Evolutionary conservation across 2,888 invertebrate species (phyloP), one percentile per base, ranked within the genome.

Genomic region (Physocephala rufipes): DNA sequence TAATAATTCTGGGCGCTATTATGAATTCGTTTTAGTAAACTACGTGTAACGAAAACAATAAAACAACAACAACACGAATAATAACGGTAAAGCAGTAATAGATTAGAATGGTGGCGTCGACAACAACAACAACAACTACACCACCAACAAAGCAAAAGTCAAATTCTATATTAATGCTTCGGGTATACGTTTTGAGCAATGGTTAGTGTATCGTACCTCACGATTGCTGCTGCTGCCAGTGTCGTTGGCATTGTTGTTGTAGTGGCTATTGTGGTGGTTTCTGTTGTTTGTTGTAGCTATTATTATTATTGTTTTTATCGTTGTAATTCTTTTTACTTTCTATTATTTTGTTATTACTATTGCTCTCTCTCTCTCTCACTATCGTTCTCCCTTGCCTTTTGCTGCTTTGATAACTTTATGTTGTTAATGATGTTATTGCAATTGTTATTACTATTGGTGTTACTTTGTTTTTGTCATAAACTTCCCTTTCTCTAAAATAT

Each of bases 381-480:
- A 36, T 36, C 9, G 9, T 36, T 36, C 4, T 36, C 36, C 9
- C 26, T 21, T 58, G 21, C 26, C 15, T 19, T n/a, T 15, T 49
- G 49, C 19, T 19, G n/a, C 19, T 49, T 15, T 19, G 15, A 24
- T 58, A 26, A 15, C 58, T 15, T 21, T 19, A 26, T 16, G 59
- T 59, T 24, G 16, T 59, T 26, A 28, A 15, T 12, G 16, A 16
- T 58, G 59, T 59, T 28, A 28, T 26, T 59, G 59, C 5, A 26
- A 13, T 26, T 28, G 26, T 59, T 28, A 28, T 59, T 26, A 28
- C 13, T 36, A n/a, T 30, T 62, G 9, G 12, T 19, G 16, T n/a
- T n/a, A 36, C 59, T 45, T 45, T 45, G 47, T 67, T 55, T 55
- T 67, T 58, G 67, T 59, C 58, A 43, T 67, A 59, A 67, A 67